Evolutionary conservation across 2,113 vertebrate species (phyloP).

Genomic region (Cromileptes altivelis): DNA sequence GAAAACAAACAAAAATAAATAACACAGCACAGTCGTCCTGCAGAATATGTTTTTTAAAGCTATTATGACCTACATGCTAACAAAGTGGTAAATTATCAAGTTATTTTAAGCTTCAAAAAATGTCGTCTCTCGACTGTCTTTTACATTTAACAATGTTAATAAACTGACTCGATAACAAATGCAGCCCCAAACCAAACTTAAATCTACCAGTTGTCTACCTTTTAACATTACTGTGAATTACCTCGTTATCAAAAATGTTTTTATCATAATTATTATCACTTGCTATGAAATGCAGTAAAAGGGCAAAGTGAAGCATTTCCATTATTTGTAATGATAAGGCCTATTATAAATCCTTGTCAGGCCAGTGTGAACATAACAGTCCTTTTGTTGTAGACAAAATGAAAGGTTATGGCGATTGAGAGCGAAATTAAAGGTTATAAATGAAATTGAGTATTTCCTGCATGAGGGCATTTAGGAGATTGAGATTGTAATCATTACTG

Average conservation of each 20-base stretch:
- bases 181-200: neutral
- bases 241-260: conserved; percentile 32
- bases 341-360: conserved; percentile 67
- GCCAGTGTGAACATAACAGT: conserved; percentile 52
- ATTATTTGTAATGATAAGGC: conserved; percentile 65
- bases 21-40: too few species aligned
- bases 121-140: too few species aligned
- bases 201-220: conserved; percentile 5
- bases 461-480: conserved; percentile 67
- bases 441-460: conserved; percentile 70
- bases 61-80: too few species aligned
- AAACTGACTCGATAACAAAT: neutral
- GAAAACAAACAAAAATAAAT: too few species aligned
- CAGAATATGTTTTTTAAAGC: too few species aligned
- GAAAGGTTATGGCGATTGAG: conserved; percentile 62
- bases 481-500: conserved; percentile 68
- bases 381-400: conserved; percentile 72
- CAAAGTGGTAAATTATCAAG: too few species aligned
- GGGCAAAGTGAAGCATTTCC: conserved; percentile 43
- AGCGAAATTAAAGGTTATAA: conserved; percentile 73
- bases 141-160: neutral
- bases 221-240: neutral
- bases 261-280: conserved; percentile 62
- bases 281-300: conserved; percentile 29
- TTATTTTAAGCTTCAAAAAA: too few species aligned